A percentile compares a stretch with the other conserved stretches of the same genome.
phyloP scores from a whole-genome alignment of 2,797 vertebrate genomes.

The Pachyuromys duprasi region DNA sequence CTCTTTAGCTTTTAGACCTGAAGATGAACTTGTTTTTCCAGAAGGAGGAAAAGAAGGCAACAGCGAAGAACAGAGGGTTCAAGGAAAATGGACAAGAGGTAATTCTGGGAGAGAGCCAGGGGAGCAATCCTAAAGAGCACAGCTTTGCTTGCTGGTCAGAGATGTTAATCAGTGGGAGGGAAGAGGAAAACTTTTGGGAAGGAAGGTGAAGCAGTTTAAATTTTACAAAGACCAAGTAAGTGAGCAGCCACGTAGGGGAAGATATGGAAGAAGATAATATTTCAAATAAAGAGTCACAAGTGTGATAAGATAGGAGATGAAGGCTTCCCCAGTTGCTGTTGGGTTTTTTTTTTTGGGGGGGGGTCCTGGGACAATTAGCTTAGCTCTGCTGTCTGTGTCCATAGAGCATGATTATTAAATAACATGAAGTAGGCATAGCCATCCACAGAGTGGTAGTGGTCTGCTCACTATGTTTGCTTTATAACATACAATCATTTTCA shows the following conservation, averaged over 20 bases:
- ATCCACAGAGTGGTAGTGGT: background rate
- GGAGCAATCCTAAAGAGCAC: background rate
- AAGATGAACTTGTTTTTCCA: conserved; percentile 38
- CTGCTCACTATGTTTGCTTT: conserved; percentile 42
- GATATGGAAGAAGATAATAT: background rate
- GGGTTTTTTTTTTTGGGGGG: no score
- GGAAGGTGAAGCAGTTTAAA: background rate
- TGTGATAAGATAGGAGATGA: background rate
- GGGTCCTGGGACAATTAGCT: background rate
- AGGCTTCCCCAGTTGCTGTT: background rate
- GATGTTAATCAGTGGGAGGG: background rate
- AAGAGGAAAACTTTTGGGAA: background rate
- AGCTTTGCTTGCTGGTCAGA: background rate
- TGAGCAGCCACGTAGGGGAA: background rate
- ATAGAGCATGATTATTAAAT: background rate
- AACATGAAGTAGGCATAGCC: background rate
- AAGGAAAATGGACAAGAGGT: background rate
- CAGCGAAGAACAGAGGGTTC: background rate
- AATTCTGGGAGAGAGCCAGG: background rate
- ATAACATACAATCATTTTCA: background rate
- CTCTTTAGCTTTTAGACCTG: conserved; percentile 31
- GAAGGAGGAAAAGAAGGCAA: background rate
- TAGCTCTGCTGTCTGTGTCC: conserved; percentile 1
- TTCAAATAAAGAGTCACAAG: background rate
- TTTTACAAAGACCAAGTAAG: conserved; percentile 51